Evolutionary conservation across 2,888 invertebrate genomes (phyloP).

Genomic region (Gandaritis pyraliata): DNA sequence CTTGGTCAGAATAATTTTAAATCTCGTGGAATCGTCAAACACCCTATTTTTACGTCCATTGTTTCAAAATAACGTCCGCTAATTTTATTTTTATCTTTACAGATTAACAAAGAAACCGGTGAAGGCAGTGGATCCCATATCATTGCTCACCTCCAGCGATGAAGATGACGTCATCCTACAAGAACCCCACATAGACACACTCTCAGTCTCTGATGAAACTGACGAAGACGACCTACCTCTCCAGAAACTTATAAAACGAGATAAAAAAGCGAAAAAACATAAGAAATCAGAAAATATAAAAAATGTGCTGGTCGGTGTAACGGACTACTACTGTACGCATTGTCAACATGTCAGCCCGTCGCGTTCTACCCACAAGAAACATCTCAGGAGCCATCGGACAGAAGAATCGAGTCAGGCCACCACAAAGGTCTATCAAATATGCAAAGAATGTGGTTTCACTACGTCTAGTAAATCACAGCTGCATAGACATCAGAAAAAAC

Average conservation of each 20-base stretch:
- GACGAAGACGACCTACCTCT: constrained; percentile 74
- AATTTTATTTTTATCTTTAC: constrained; percentile 20
- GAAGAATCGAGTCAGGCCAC: not conserved
- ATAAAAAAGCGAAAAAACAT: constrained; percentile 30
- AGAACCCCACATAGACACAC: constrained; percentile 71
- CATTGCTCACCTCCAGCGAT: constrained; percentile 72
- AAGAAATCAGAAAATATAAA: constrained; percentile 18
- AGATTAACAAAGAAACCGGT: constrained; percentile 43
- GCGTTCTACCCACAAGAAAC: constrained; percentile 43
- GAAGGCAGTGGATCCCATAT: constrained; percentile 59
- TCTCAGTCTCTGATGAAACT: constrained; percentile 70
- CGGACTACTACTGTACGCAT: constrained; percentile 58
- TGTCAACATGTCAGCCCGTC: constrained; percentile 51
- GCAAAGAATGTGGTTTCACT: constrained; percentile 61
- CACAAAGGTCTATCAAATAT: constrained; percentile 45
- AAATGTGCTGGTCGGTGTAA: constrained; percentile 45
- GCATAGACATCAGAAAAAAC: constrained; percentile 59
- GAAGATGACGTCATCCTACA: constrained; percentile 75
- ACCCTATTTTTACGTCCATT: too few species aligned
- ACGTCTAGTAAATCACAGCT: constrained; percentile 58
- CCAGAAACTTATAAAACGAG: constrained; percentile 52
- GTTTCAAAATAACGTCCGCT: not conserved
- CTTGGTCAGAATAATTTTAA: too few species aligned
- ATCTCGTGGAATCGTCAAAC: too few species aligned
- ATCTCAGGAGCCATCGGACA: constrained; percentile 30